These are phyloP conservation scores for Macropus fuliginosus DNA, from an alignment of 2,797 vertebrate genomes.

Conservation along the genomic window DNA sequence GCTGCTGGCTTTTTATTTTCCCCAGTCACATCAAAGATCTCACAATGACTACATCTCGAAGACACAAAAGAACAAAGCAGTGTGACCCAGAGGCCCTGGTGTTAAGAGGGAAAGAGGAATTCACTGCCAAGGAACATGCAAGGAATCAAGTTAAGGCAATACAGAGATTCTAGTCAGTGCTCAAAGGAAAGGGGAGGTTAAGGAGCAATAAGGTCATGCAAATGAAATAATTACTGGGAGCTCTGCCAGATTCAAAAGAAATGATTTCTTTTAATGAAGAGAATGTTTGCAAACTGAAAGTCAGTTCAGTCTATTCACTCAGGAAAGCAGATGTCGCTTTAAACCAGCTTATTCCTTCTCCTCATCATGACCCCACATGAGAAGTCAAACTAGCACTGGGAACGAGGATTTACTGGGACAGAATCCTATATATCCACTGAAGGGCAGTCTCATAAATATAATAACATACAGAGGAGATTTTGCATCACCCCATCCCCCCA, in stretches of 20 bases:
- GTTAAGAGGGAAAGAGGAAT: slow-evolving; percentile 68
- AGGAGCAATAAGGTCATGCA: slow-evolving; percentile 76
- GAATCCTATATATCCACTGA: neutral
- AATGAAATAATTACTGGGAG: slow-evolving; percentile 53
- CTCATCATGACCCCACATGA: neutral
- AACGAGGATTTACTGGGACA: slow-evolving; percentile 28
- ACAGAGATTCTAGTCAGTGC: slow-evolving; percentile 47
- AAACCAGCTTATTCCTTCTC: neutral
- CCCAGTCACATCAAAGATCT: neutral
- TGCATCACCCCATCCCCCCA: too few relatives aligned
- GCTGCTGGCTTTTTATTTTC: neutral
- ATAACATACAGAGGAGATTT: neutral
- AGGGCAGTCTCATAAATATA: slow-evolving; percentile 44
- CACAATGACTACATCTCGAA: slow-evolving; percentile 29
- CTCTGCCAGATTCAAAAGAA: slow-evolving; percentile 43
- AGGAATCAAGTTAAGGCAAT: slow-evolving; percentile 63
- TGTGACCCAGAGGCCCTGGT: slow-evolving; percentile 35
- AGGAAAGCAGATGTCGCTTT: neutral
- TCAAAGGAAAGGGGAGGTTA: slow-evolving; percentile 64
- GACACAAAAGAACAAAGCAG: slow-evolving; percentile 56
- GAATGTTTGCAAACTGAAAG: slow-evolving; percentile 51
- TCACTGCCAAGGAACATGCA: slow-evolving; percentile 70
- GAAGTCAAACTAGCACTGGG: neutral
- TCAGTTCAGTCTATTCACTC: neutral
- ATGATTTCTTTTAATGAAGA: slow-evolving; percentile 17